Conservation (phyloP, 23 tunicate species). For the Ascidia mentula region DNA sequence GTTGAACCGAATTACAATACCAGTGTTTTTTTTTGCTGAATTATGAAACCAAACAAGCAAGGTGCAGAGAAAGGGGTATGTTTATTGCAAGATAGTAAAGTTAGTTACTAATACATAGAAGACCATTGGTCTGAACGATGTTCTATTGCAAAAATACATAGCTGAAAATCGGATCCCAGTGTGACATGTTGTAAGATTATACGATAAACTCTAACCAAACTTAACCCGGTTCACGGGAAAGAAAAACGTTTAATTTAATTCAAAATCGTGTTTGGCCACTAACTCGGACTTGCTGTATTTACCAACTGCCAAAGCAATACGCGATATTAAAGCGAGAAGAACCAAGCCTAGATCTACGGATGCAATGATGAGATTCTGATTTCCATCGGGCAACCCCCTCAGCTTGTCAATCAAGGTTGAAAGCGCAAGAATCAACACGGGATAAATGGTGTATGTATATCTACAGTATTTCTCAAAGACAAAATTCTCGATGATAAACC, state of each 20-base stretch:
- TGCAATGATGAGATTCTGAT: neutral
- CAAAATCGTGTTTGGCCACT: neutral
- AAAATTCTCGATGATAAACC: conserved; percentile 8
- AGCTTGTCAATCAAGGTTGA: neutral
- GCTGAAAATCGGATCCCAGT: too few species aligned
- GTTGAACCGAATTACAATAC: too few species aligned
- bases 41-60: too few species aligned
- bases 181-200: too few species aligned
- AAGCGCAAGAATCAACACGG: conserved; percentile 4
- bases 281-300: neutral
- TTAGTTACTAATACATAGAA: too few species aligned
- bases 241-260: neutral
- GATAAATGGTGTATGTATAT: conserved; percentile 4
- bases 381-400: neutral
- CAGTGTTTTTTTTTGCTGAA: too few species aligned
- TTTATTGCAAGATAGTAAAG: too few species aligned
- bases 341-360: neutral
- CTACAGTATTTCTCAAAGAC: neutral
- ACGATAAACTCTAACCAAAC: too few species aligned
- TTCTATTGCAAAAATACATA: neutral
- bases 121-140: too few species aligned
- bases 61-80: too few species aligned
- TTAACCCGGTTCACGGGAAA: neutral
- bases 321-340: neutral
- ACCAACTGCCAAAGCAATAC: neutral